These are phyloP conservation scores for Paralichthys olivaceus DNA, from an alignment of 2,113 vertebrate species.

Conservation along the genomic window DNA sequence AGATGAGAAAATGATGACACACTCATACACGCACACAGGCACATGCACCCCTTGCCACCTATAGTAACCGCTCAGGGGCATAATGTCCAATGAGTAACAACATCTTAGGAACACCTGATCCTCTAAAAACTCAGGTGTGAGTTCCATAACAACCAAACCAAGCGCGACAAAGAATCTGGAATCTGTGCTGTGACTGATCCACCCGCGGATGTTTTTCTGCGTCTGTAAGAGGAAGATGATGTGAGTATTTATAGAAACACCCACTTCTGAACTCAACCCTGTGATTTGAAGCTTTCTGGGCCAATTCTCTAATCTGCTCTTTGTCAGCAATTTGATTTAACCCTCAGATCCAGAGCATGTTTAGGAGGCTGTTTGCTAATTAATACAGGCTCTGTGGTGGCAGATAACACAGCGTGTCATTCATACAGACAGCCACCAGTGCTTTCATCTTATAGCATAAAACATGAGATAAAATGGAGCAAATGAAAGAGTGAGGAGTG, in stretches of 20 bases:
- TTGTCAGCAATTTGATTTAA: conserved; percentile 67
- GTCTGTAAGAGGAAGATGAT: conserved; percentile 11
- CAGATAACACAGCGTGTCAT: conserved; percentile 62
- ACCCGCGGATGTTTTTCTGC: conserved; percentile 20
- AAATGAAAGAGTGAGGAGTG: conserved; percentile 25
- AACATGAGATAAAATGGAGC: conserved; percentile 40
- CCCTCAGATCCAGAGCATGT: conserved; percentile 62
- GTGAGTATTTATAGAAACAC: conserved; percentile 56
- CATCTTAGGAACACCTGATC: conserved; percentile 62
- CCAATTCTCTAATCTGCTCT: conserved; percentile 60
- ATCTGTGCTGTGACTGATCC: background rate
- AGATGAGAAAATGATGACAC: background rate
- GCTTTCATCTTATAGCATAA: conserved; percentile 59
- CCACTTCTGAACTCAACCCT: conserved; percentile 35
- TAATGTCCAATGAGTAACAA: conserved; percentile 34
- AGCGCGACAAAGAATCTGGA: conserved; percentile 5
- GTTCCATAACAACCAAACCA: conserved; percentile 30
- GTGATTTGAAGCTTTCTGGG: conserved; percentile 52
- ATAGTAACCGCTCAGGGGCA: conserved; percentile 26
- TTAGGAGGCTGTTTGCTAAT: conserved; percentile 62
- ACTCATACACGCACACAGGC: background rate
- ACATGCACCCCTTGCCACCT: background rate
- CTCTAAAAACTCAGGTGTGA: conserved; percentile 58
- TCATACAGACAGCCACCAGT: conserved; percentile 51
- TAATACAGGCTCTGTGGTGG: conserved; percentile 56